Evolutionary conservation across 2,888 invertebrate species (phyloP).

Genomic region (Polyommatus iphigenia): DNA sequence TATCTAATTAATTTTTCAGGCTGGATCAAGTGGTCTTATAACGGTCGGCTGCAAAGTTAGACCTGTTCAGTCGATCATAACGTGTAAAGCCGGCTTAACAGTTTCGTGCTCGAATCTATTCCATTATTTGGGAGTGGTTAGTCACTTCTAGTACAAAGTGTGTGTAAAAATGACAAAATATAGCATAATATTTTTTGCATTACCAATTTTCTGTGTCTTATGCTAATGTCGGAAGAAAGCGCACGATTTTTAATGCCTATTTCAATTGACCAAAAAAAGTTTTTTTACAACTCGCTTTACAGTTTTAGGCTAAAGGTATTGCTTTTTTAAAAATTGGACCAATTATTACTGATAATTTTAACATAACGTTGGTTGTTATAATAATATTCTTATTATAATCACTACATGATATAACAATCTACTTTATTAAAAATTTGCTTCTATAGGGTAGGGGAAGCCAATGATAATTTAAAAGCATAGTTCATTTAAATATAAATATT

Average conservation of each 20-base stretch:
- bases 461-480: background rate
- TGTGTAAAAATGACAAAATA: conserved; percentile 22
- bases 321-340: conserved; percentile 22
- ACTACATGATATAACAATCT: conserved; percentile 26
- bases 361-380: background rate
- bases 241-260: background rate
- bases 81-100: background rate
- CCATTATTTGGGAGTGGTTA: background rate
- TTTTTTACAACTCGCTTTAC: background rate
- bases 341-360: conserved; percentile 8
- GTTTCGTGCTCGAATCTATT: conserved; percentile 4
- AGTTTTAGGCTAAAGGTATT: background rate
- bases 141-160: background rate
- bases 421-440: background rate
- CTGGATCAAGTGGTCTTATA: no score
- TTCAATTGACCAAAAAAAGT: background rate
- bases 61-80: background rate
- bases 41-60: background rate
- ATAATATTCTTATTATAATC: background rate
- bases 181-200: background rate
- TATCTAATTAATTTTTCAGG: no score
- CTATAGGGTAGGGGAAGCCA: background rate
- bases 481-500: background rate
- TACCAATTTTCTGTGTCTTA: background rate
- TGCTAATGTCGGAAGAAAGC: background rate